These are phyloP conservation scores for Platyrinchus mystaceus DNA, from an alignment of 2,797 vertebrate genomes.

Conservation along the genomic window DNA sequence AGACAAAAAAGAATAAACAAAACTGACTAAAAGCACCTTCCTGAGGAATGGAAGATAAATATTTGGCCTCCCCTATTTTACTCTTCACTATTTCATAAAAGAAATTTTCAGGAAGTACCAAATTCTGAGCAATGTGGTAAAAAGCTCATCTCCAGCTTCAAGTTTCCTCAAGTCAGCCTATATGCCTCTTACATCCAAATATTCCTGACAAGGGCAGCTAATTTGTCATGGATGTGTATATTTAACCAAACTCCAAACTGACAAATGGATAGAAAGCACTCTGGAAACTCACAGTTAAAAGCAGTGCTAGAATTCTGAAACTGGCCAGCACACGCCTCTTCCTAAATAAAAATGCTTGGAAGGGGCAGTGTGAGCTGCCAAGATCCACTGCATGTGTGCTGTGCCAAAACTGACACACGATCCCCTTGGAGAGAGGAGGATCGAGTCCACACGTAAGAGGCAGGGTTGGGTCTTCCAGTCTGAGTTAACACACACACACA, in stretches of 20 bases:
- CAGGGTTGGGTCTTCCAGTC: not conserved
- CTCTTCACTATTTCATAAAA: not conserved
- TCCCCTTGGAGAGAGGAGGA: slow-evolving; percentile 1
- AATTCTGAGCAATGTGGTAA: not conserved
- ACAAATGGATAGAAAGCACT: not conserved
- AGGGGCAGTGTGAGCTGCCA: slow-evolving; percentile 30
- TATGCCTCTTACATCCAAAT: not conserved
- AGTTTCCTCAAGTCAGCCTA: not conserved
- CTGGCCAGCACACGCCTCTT: slow-evolving; percentile 42
- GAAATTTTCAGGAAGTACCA: not conserved
- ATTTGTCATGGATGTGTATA: not conserved
- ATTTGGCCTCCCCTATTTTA: not conserved
- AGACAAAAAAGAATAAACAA: not conserved
- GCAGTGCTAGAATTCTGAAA: slow-evolving; percentile 27
- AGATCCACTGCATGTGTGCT: not conserved
- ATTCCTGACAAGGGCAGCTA: not conserved
- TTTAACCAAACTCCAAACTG: not conserved
- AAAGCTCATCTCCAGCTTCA: not conserved
- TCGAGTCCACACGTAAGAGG: not conserved
- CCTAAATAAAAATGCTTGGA: slow-evolving; percentile 57
- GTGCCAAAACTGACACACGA: slow-evolving; percentile 33
- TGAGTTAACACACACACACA: not conserved
- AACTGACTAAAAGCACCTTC: not conserved
- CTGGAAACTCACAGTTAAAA: slow-evolving; percentile 36
- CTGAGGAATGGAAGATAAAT: not conserved